These are phyloP conservation scores for Papilio gigon DNA, from an alignment of 2,888 invertebrate species.

Conservation along the genomic window DNA sequence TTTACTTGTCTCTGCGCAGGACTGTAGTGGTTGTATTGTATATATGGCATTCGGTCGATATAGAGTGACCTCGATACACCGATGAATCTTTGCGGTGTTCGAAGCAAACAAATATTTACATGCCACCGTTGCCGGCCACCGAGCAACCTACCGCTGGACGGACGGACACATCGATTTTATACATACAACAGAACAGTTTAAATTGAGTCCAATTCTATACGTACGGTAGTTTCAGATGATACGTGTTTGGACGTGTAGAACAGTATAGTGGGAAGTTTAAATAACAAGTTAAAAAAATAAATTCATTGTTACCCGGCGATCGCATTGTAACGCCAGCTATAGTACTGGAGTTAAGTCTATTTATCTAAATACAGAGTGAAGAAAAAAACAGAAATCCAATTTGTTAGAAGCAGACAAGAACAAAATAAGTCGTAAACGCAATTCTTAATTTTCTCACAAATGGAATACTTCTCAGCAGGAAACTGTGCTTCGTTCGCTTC, in stretches of 20 bases:
- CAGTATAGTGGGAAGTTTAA: too few relatives aligned
- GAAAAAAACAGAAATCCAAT: constrained; percentile 5
- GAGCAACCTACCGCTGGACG: neutral
- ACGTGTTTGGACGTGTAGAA: too few relatives aligned
- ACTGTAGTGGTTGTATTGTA: neutral
- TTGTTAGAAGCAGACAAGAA: constrained; percentile 17
- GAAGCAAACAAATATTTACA: constrained; percentile 19
- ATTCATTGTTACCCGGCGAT: too few relatives aligned
- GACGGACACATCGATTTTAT: constrained; percentile 6
- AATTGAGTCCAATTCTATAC: neutral
- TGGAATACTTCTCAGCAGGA: neutral
- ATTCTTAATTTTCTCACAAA: constrained; percentile 16
- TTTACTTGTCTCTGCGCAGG: neutral
- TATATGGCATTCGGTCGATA: neutral
- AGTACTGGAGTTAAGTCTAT: neutral
- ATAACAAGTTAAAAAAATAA: too few relatives aligned
- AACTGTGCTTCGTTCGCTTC: neutral
- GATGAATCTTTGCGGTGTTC: constrained; percentile 4
- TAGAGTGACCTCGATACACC: neutral
- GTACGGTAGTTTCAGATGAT: too few relatives aligned
- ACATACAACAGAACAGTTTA: neutral
- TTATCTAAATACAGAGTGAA: neutral
- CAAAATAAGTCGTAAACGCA: constrained; percentile 5
- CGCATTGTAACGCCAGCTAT: neutral
- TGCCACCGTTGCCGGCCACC: constrained; percentile 1